A percentile compares a stretch with the other conserved stretches of the same genome.
These are phyloP conservation scores for Aphelenchoides fujianensis DNA, from an alignment of 1,140 invertebrate genomes.

Conservation along the genomic window DNA sequence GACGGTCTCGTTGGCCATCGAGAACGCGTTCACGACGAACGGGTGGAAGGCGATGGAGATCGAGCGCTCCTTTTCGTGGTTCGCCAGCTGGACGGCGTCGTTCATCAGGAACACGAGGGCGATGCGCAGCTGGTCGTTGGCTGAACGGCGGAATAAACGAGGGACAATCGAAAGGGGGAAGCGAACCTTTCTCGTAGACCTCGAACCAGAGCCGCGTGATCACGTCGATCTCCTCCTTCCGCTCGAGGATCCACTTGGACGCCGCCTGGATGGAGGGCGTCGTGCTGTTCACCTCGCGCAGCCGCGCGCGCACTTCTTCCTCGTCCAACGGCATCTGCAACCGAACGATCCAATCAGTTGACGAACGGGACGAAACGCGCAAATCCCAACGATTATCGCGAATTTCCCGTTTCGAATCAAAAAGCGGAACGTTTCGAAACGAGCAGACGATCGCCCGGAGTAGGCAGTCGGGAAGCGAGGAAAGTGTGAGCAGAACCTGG, in stretches of 20 bases:
- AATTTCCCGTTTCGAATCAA: too few species aligned
- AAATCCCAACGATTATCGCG: too few species aligned
- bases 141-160: constrained; percentile 26
- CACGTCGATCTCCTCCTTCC: constrained; percentile 49
- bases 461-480: too few species aligned
- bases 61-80: constrained; percentile 37
- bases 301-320: background rate
- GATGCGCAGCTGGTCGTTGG: constrained; percentile 38
- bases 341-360: too few species aligned
- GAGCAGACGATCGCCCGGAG: too few species aligned
- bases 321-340: background rate
- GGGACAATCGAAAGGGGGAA: constrained; percentile 1
- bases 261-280: constrained; percentile 39
- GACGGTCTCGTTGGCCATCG: constrained; percentile 41
- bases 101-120: constrained; percentile 57
- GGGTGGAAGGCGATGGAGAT: constrained; percentile 52
- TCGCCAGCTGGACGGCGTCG: constrained; percentile 57
- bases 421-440: too few species aligned
- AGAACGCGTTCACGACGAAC: constrained; percentile 46
- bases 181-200: constrained; percentile 47
- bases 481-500: too few species aligned
- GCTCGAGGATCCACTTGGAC: constrained; percentile 52
- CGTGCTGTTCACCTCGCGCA: constrained; percentile 7
- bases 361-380: too few species aligned
- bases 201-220: constrained; percentile 51